A percentile compares a stretch with the other conserved stretches of the same genome.
phyloP scores from a whole-genome alignment of 2,797 vertebrate genomes.

The Amphiprion clarkii region DNA sequence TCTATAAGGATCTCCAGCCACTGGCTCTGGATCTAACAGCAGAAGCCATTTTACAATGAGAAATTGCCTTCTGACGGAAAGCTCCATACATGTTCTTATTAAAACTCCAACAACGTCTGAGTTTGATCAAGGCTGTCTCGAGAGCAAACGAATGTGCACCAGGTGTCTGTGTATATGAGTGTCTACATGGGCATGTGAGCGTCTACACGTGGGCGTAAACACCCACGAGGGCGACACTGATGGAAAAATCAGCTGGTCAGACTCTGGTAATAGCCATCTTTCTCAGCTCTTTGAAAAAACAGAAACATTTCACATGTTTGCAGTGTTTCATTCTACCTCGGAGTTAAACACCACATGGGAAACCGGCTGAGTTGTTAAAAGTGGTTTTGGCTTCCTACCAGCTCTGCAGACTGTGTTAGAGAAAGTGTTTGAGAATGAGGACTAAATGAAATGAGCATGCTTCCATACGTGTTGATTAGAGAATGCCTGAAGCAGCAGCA shows the following conservation, averaged over 20 bases:
- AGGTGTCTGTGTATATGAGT: slow-evolving; percentile 54
- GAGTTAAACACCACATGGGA: slow-evolving; percentile 66
- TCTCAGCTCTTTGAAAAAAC: slow-evolving; percentile 41
- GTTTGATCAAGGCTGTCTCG: slow-evolving; percentile 55
- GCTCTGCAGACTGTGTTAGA: slow-evolving; percentile 37
- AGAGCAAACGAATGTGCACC: slow-evolving; percentile 49
- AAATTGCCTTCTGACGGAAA: slow-evolving; percentile 61
- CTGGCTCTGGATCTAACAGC: slow-evolving; percentile 40
- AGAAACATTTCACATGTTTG: slow-evolving; percentile 69
- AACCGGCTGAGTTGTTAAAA: slow-evolving; percentile 63
- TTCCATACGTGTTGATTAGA: slow-evolving; percentile 38
- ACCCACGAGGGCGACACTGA: slow-evolving; percentile 51
- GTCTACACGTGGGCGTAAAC: slow-evolving; percentile 43
- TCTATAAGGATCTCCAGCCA: slow-evolving; percentile 62
- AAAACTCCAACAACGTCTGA: slow-evolving; percentile 56
- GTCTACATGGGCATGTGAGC: slow-evolving; percentile 18
- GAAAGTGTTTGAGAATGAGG: slow-evolving; percentile 31
- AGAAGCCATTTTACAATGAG: slow-evolving; percentile 63
- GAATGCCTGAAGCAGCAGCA: slow-evolving; percentile 37
- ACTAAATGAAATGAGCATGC: slow-evolving; percentile 34
- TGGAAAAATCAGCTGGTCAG: slow-evolving; percentile 75
- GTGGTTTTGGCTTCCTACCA: slow-evolving; percentile 58
- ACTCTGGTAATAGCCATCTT: slow-evolving; percentile 29
- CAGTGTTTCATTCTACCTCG: slow-evolving; percentile 47
- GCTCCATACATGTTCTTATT: slow-evolving; percentile 57